phyloP scores from a whole-genome alignment of 2,797 vertebrate genomes.

The Amazonetta brasiliensis region DNA sequence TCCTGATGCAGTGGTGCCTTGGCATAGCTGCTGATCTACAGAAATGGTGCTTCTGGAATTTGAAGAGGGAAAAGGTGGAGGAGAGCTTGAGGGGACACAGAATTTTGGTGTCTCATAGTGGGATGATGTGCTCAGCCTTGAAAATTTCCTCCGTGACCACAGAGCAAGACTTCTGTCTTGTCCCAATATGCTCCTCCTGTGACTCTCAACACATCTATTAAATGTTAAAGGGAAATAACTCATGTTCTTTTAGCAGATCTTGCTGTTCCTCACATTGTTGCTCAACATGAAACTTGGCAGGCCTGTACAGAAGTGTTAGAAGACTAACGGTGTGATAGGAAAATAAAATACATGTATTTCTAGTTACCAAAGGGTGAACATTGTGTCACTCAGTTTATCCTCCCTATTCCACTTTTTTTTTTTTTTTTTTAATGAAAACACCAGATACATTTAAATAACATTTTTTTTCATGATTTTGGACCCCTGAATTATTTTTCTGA shows the following conservation, averaged over 20 bases:
- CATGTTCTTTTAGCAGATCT: not conserved
- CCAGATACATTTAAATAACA: not conserved
- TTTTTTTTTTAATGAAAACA: not conserved
- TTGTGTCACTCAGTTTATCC: not conserved
- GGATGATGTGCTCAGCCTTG: not conserved
- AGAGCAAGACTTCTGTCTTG: not conserved
- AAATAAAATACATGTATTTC: not conserved
- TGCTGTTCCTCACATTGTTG: not conserved
- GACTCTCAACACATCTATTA: not conserved
- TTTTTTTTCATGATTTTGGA: not conserved
- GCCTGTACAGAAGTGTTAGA: not conserved
- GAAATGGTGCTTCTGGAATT: not conserved
- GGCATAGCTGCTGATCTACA: accelerated
- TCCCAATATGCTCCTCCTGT: not conserved
- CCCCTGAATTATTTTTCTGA: not conserved
- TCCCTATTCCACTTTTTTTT: not conserved
- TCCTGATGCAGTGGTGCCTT: not conserved
- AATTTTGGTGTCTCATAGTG: not conserved
- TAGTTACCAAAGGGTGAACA: not conserved
- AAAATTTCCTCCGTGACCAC: not conserved
- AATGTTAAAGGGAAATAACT: not conserved
- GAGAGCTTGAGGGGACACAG: not conserved
- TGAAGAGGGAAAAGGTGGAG: too few relatives aligned
- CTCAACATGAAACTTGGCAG: not conserved
- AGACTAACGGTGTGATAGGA: not conserved